phyloP scores from a whole-genome alignment of 2,797 vertebrate genomes.

The Pipistrellus pygmaeus region DNA sequence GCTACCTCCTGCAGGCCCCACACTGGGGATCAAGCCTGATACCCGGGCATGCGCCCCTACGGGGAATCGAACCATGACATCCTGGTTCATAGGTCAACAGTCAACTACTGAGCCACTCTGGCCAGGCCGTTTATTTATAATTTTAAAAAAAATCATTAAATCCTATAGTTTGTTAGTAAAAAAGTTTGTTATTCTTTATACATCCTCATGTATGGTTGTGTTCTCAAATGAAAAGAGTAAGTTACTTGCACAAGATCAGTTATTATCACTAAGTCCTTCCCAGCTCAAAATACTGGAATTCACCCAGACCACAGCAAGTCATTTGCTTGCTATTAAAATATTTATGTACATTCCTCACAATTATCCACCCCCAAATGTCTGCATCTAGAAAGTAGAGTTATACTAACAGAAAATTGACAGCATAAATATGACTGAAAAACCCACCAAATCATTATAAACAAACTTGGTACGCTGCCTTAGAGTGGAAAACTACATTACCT shows the following conservation, averaged over 20 bases:
- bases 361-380: background rate
- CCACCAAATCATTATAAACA: background rate
- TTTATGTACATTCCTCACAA: background rate
- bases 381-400: slow-evolving; percentile 15
- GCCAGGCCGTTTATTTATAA: background rate
- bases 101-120: no score
- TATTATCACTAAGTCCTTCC: background rate
- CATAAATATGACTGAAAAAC: background rate
- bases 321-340: slow-evolving; percentile 53
- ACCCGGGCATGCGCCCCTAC: no score
- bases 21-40: no score
- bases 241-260: background rate
- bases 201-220: background rate
- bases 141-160: background rate
- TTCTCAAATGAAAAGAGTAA: slow-evolving; percentile 29
- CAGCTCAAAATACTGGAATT: slow-evolving; percentile 27
- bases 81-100: no score
- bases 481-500: background rate
- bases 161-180: background rate
- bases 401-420: background rate
- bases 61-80: no score
- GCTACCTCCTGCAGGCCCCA: no score
- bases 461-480: background rate
- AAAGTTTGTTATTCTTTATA: background rate
- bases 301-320: background rate